A percentile compares a stretch with the other conserved stretches of the same genome.
These are phyloP conservation scores for Esperia sulphurella DNA, from an alignment of 2,888 invertebrate species.

Conservation along the genomic window DNA sequence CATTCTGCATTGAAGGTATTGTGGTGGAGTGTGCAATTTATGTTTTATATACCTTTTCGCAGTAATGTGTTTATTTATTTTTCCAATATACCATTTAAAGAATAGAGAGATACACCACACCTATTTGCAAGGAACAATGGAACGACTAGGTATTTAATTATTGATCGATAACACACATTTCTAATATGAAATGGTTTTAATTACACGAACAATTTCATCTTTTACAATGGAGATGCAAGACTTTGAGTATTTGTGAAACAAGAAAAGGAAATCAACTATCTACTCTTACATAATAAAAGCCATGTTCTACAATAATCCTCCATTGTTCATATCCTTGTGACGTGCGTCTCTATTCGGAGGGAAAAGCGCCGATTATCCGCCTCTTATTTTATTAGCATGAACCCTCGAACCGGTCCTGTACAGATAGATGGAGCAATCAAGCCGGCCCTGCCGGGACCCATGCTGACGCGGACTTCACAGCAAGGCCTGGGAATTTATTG, in stretches of 20 bases:
- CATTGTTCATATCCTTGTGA: constrained; percentile 17
- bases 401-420: constrained; percentile 39
- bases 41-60: neutral
- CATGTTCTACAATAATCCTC: constrained; percentile 1
- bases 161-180: no score
- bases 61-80: neutral
- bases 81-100: constrained; percentile 11
- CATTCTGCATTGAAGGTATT: constrained; percentile 28
- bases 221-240: no score
- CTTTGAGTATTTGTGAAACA: no score
- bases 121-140: no score
- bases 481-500: constrained; percentile 63
- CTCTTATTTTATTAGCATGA: constrained; percentile 60
- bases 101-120: neutral
- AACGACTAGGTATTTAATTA: no score
- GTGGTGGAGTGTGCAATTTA: constrained; percentile 6
- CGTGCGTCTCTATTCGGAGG: constrained; percentile 20
- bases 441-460: constrained; percentile 42
- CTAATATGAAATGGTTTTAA: no score
- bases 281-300: no score
- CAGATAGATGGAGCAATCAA: constrained; percentile 74
- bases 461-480: constrained; percentile 63
- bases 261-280: no score
- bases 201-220: no score
- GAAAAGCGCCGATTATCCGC: constrained; percentile 43